Conservation (phyloP, 2,888 invertebrate species). For the Ceratothoa steindachneri region DNA sequence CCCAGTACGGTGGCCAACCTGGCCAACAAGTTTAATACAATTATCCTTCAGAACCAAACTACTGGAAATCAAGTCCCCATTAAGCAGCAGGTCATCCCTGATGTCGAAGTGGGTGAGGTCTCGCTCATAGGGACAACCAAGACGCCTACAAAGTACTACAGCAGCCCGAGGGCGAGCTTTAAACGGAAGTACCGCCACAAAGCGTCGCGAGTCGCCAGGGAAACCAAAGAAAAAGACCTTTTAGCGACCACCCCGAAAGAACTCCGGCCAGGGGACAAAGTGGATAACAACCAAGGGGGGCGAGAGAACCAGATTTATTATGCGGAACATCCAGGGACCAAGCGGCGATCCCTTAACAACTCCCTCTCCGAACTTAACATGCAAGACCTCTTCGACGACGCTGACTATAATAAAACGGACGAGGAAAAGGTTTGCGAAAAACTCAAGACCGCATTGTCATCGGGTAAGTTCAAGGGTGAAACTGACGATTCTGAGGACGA, state of each 20-base stretch:
- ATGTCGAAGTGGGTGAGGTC: constrained; percentile 14
- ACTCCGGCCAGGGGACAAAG: background rate
- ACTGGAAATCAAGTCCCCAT: constrained; percentile 13
- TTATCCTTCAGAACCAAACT: constrained; percentile 40
- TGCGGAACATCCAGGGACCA: background rate
- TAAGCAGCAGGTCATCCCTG: constrained; percentile 16
- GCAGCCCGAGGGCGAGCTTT: constrained; percentile 29
- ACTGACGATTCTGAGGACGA: constrained; percentile 45
- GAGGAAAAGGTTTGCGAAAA: constrained; percentile 47
- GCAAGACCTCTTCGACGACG: constrained; percentile 4
- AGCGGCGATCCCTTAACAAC: background rate
- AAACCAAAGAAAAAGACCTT: constrained; percentile 16
- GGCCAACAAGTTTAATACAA: constrained; percentile 42
- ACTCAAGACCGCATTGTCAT: constrained; percentile 44
- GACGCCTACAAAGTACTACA: constrained; percentile 6
- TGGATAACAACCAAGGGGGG: background rate
- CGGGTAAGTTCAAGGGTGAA: constrained; percentile 45
- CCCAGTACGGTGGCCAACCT: constrained; percentile 41
- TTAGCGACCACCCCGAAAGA: background rate
- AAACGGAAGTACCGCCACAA: constrained; percentile 33
- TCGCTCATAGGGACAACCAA: constrained; percentile 14
- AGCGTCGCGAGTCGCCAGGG: constrained; percentile 10
- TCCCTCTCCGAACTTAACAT: constrained; percentile 5
- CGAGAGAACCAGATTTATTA: background rate
- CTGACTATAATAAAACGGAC: constrained; percentile 45